A percentile compares a stretch with the other conserved stretches of the same genome.
phyloP scores from a whole-genome alignment of 2,888 invertebrate species.

The Eudasyphora cyanicolor region DNA sequence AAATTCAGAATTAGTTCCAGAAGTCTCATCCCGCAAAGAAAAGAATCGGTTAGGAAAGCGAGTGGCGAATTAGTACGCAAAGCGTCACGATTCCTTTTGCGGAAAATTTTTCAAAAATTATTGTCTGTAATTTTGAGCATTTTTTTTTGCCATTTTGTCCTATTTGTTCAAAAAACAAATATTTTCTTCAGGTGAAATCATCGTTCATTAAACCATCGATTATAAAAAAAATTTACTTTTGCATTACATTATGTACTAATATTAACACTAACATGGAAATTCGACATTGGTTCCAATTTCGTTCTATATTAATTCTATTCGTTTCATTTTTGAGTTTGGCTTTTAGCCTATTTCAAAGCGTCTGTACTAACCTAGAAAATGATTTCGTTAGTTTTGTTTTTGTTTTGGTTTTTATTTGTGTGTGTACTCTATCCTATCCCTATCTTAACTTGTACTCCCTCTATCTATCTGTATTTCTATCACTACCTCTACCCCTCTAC shows the following conservation, averaged over 20 bases:
- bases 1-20: too few species aligned
- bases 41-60: too few species aligned
- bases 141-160: too few species aligned
- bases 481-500: constrained; percentile 18
- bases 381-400: constrained; percentile 49
- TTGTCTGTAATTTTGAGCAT: too few species aligned
- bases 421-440: constrained; percentile 15
- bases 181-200: neutral
- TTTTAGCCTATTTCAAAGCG: neutral
- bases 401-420: too few species aligned
- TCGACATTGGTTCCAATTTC: constrained; percentile 74
- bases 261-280: constrained; percentile 19
- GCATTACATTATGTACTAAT: constrained; percentile 1
- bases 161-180: too few species aligned
- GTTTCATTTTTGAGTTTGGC: constrained; percentile 8
- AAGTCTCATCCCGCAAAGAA: too few species aligned
- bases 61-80: too few species aligned
- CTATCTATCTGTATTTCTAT: neutral
- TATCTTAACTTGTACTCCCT: neutral
- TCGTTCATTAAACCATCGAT: neutral
- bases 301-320: constrained; percentile 55
- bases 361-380: constrained; percentile 53
- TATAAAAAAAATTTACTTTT: neutral
- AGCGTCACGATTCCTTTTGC: too few species aligned
- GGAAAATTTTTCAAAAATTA: too few species aligned